Evolutionary conservation across 53 echinoderm and acorn worm species (phyloP), one percentile per base, ranked within the genome.

Genomic region (Henricia sp.): DNA sequence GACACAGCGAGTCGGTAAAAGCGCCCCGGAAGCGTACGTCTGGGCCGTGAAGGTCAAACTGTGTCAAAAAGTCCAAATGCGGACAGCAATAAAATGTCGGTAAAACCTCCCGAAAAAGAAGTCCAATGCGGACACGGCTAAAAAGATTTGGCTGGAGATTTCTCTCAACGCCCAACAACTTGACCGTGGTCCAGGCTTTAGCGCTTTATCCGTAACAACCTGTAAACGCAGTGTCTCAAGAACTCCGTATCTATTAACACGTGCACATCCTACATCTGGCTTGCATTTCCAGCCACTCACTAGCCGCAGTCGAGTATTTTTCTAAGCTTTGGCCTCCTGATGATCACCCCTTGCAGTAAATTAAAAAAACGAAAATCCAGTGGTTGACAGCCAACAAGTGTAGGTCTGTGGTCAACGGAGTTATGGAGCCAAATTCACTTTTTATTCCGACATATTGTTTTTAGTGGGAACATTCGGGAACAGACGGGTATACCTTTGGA

Each of bases 251-350:
- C 57, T 9, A 56, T 25, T 25, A 56, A 56, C 57, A 56, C 62
- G 29, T 30, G 12, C 56, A 17, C 59, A 38, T 28, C 59, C 6
- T 28, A 38, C 77, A 62, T 64, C 35, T 23, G 65, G 80, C 20
- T 27, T 43, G 43, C 70, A 70, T 70, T 34, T 64, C 19, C 50
- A 63, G 9, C 34, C 80, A 63, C 35, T 57, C 63, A 28, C 20
- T 46, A 1, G 50, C 60, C 62, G 6, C 46, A 24, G 14, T 41
- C 13, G 63, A 43, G 17, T 77, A 42, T 78, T 78, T 78, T 41
- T 46, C 64, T 63, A 43, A 70, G 64, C 63, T 14, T 19, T 1
- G 1, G 34, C 80, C 77, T 50, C 48, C 25, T n/a, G 80, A 62
- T 46, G 27, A 14, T 14, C 50, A 19, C 19, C 12, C 62, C 26